These are phyloP conservation scores for Momotus momota DNA, from an alignment of 2,797 vertebrate species.

Conservation along the genomic window DNA sequence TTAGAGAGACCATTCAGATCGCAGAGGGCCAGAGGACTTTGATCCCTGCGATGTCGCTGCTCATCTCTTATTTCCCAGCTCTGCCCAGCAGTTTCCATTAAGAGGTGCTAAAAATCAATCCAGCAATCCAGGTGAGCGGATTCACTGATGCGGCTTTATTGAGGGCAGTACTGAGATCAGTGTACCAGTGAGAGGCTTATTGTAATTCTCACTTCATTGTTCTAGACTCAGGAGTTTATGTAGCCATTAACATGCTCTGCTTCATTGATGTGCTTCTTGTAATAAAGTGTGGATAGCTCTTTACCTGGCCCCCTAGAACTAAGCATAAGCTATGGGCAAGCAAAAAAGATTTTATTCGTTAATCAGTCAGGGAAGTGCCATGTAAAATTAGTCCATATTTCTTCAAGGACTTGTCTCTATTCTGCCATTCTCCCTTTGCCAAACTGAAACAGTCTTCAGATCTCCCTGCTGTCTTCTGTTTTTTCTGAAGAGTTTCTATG, in stretches of 20 bases:
- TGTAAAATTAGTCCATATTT: not conserved
- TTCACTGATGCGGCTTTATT: not conserved
- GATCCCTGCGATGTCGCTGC: not conserved
- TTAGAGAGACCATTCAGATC: not conserved
- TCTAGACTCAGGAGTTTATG: not conserved
- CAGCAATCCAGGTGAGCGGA: not conserved
- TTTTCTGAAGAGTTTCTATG: not conserved
- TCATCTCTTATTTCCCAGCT: not conserved
- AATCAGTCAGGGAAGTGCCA: not conserved
- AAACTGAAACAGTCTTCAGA: not conserved
- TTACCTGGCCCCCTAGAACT: not conserved
- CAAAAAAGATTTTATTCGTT: not conserved
- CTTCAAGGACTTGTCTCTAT: not conserved
- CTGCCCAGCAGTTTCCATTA: not conserved
- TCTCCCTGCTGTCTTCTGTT: not conserved
- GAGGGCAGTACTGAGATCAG: not conserved
- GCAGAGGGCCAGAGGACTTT: not conserved
- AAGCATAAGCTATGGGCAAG: not conserved
- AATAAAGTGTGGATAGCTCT: not conserved
- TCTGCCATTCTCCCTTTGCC: not conserved
- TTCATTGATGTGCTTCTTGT: not conserved
- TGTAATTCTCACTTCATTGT: not conserved
- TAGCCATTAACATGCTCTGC: not conserved
- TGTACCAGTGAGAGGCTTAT: not conserved
- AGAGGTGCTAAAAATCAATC: not conserved